Base-by-base conservation (phyloP, 2,888 invertebrate species). In the Chaetoderma sp. region DNA sequence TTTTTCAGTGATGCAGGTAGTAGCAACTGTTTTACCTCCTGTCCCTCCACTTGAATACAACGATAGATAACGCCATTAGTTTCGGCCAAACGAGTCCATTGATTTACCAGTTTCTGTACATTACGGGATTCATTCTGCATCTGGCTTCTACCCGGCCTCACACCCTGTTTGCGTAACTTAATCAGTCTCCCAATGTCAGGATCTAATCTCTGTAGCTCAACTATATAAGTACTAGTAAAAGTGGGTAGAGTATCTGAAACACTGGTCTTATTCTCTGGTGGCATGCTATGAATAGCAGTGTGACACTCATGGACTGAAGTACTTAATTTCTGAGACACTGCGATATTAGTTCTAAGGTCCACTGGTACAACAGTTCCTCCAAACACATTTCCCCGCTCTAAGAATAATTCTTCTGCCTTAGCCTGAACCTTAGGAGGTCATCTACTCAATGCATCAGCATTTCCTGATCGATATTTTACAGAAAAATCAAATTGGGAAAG, bases 21-120 rank as follows among this genome's bases (percentile, higher is more conserved):
- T 3, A 59, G 16, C 8, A 56, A 39, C 39, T 56, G 56, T 10
- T 25, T 33, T 13, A 33, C n/a, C 25, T 33, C 16, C 8, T 2
- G 8, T 21, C 56, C 56, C 18, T 36, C 3, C 8, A 4, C 39
- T 10, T 6, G 3, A 8, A 36, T 23, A 33, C 30, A 30, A 8
- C 59, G 27, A 16, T 49, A 59, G n/a, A 59, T 18, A 16, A 59
- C 49, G 13, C 47, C 59, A 28, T 47, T 18, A n/a, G n/a, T 5
- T 18, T 47, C 47, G 5, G 18, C 30, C 16, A 59, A 16, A 3
- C 33, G 25, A 25, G 45, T 32, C 59, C 59, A 59, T 6, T 32
- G 33, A 13, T 33, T 21, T 16, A 55, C 16, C 32, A 56, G 6
- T 23, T 56, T 56, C 5, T 25, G 3, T 6, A 56, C 36, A 4